phyloP scores from a whole-genome alignment of 2,113 vertebrate genomes.

The Otocyon megalotis region DNA sequence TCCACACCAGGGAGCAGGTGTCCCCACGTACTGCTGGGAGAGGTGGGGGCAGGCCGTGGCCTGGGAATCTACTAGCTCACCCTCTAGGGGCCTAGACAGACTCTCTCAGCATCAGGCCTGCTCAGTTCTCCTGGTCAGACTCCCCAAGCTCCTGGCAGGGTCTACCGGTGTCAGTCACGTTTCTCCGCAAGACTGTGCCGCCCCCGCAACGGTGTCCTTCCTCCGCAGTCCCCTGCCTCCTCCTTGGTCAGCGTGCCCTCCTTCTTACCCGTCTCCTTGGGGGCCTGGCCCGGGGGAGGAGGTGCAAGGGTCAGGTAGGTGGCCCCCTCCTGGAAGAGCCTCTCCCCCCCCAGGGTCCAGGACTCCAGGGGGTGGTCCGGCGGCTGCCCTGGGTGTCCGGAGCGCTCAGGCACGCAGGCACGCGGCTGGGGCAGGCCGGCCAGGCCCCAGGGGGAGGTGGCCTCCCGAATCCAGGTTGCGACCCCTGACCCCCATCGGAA shows the following conservation, averaged over 20 bases:
- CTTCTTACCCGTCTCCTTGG: fast-evolving
- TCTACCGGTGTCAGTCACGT: background rate
- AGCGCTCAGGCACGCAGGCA: background rate
- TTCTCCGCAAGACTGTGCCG: background rate
- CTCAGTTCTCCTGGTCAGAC: background rate
- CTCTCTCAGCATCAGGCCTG: background rate
- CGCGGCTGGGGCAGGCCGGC: background rate
- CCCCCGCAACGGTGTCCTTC: background rate
- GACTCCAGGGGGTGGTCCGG: slow-evolving; percentile 61
- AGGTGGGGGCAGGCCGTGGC: background rate
- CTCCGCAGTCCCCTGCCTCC: background rate
- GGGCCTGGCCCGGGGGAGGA: background rate
- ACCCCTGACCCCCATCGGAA: slow-evolving; percentile 95
- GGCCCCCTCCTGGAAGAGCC: background rate
- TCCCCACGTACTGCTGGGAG: background rate
- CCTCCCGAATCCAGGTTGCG: slow-evolving; percentile 92
- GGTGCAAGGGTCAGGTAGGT: background rate
- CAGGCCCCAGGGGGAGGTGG: background rate
- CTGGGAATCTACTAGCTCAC: background rate
- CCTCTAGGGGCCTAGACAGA: background rate
- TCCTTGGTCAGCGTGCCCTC: background rate
- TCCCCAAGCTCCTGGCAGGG: background rate
- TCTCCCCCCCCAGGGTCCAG: too few species aligned
- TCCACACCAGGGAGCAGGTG: background rate
- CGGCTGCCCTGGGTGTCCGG: slow-evolving; percentile 39